Conservation (phyloP, 2,888 invertebrate species). For the Hirtodrosophila trivittata region DNA sequence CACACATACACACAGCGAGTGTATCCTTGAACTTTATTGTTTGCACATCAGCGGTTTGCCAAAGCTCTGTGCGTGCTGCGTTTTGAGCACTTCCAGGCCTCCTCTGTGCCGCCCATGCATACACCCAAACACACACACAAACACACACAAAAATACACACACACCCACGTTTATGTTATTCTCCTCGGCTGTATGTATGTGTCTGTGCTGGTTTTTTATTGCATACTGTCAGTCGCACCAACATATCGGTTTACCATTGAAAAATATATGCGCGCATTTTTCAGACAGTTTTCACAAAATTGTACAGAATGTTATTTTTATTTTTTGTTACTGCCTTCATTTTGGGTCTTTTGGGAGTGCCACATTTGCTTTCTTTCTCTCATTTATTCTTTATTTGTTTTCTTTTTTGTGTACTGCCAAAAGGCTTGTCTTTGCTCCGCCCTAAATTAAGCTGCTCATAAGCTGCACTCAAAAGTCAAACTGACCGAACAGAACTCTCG, state of each 20-base stretch:
- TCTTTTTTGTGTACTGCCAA: too few relatives aligned
- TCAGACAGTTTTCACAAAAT: slow-evolving; percentile 71
- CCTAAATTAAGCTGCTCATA: too few relatives aligned
- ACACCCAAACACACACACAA: too few relatives aligned
- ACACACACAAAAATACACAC: too few relatives aligned
- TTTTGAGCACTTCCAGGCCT: slow-evolving; percentile 57
- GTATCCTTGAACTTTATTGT: slow-evolving; percentile 80
- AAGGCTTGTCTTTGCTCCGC: too few relatives aligned
- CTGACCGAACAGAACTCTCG: too few relatives aligned
- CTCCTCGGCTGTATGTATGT: neutral
- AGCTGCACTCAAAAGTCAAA: too few relatives aligned
- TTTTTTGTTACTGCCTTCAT: slow-evolving; percentile 19
- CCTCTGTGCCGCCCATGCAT: slow-evolving; percentile 22
- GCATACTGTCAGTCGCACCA: slow-evolving; percentile 73
- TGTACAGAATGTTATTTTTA: slow-evolving; percentile 49
- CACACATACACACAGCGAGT: slow-evolving; percentile 7
- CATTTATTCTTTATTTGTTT: neutral
- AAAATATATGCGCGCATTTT: slow-evolving; percentile 66
- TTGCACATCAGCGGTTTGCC: slow-evolving; percentile 76
- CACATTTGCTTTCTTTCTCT: neutral
- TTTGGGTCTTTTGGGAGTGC: neutral
- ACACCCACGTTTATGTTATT: slow-evolving; percentile 45
- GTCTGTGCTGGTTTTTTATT: slow-evolving; percentile 54
- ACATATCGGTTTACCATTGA: slow-evolving; percentile 74
- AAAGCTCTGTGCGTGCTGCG: slow-evolving; percentile 60